Conservation (phyloP, 2,888 invertebrate genomes). For the Belgica antarctica region DNA sequence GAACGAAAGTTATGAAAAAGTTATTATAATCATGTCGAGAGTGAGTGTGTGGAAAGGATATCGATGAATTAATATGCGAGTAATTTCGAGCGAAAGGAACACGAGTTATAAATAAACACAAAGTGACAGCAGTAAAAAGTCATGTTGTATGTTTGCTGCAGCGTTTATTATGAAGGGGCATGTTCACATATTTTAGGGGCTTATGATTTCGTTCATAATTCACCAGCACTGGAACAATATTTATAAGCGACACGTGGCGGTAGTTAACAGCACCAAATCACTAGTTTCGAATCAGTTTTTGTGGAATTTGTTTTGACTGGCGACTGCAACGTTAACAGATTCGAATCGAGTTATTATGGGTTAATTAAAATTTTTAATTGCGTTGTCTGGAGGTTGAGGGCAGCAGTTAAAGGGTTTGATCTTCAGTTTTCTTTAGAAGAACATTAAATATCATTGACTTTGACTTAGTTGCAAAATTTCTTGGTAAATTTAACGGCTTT, state of each 20-base stretch:
- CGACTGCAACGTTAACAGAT: too few relatives aligned
- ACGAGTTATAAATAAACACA: conserved; percentile 43
- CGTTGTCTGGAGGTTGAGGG: too few relatives aligned
- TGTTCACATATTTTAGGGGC: conserved; percentile 38
- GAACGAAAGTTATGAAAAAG: conserved; percentile 18
- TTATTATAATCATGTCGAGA: not conserved
- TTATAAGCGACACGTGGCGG: conserved; percentile 42
- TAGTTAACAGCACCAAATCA: conserved; percentile 40
- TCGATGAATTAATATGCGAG: conserved; percentile 40
- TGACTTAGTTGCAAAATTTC: too few relatives aligned
- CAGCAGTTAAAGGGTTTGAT: too few relatives aligned
- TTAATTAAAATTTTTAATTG: not conserved
- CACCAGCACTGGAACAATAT: conserved; percentile 18
- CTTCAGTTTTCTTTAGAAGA: too few relatives aligned
- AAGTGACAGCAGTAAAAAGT: conserved; percentile 33
- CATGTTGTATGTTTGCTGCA: not conserved
- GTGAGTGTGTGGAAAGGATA: conserved; percentile 32
- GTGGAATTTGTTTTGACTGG: too few relatives aligned
- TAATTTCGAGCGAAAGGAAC: conserved; percentile 31
- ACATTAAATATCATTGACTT: too few relatives aligned
- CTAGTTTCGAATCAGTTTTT: too few relatives aligned
- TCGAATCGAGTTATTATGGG: conserved; percentile 9
- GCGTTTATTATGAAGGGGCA: conserved; percentile 18
- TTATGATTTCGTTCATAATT: conserved; percentile 34
- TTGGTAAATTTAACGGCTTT: too few relatives aligned